phyloP scores from a whole-genome alignment of 2,888 invertebrate genomes.

The Xestia sexstrigata region DNA sequence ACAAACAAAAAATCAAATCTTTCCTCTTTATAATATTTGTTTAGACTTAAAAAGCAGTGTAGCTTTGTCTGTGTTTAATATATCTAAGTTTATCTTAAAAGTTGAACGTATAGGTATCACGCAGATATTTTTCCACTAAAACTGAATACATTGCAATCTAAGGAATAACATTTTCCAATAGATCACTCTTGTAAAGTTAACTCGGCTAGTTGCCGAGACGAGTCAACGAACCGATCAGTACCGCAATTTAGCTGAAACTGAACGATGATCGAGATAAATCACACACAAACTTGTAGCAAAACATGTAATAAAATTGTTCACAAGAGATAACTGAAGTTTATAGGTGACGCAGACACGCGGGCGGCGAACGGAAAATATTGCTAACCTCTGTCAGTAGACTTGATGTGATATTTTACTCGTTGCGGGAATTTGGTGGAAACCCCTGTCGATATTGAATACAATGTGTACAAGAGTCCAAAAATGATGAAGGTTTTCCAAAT shows the following conservation, averaged over 20 bases:
- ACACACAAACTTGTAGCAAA: constrained; percentile 51
- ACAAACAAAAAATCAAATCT: too few relatives aligned
- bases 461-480: neutral
- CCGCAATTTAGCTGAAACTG: constrained; percentile 44
- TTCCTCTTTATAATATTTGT: too few relatives aligned
- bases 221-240: constrained; percentile 52
- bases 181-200: constrained; percentile 9
- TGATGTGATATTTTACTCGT: constrained; percentile 29
- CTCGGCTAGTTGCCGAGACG: constrained; percentile 12
- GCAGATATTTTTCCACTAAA: neutral
- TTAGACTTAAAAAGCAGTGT: too few relatives aligned
- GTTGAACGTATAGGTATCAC: neutral
- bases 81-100: neutral
- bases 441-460: neutral
- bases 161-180: constrained; percentile 9
- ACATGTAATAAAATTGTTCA: constrained; percentile 59
- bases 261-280: constrained; percentile 50
- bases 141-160: neutral
- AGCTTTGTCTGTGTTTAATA: neutral
- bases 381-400: neutral
- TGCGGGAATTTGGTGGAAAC: constrained; percentile 4
- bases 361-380: constrained; percentile 24
- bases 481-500: constrained; percentile 3
- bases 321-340: constrained; percentile 49
- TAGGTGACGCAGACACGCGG: constrained; percentile 25